Conservation (phyloP, 2,797 vertebrate genomes). For the Onychomys torridus region DNA sequence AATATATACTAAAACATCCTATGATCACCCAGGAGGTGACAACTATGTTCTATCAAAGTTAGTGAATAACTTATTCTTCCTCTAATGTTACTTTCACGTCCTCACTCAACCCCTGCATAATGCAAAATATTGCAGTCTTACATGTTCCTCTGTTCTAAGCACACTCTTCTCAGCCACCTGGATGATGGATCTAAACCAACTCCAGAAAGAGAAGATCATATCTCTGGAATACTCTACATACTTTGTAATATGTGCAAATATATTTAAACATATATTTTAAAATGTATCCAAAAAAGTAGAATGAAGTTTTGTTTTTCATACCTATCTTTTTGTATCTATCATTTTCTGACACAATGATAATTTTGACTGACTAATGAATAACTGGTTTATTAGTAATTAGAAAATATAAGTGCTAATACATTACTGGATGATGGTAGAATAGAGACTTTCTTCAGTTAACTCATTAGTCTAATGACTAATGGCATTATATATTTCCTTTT, state of each 20-base stretch:
- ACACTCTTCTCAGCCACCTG: not conserved
- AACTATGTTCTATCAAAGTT: not conserved
- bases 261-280: not conserved
- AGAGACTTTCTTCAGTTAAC: not conserved
- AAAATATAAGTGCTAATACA: not conserved
- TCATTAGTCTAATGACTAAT: not conserved
- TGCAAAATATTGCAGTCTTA: not conserved
- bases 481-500: not conserved
- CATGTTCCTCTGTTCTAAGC: not conserved
- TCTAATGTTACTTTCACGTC: not conserved
- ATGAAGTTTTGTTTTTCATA: not conserved
- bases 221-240: not conserved
- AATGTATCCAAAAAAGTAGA: not conserved
- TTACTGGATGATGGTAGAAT: not conserved
- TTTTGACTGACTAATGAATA: slow-evolving; percentile 41
- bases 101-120: not conserved
- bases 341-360: not conserved
- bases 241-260: not conserved
- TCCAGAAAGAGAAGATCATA: not conserved
- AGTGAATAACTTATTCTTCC: not conserved
- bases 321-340: not conserved
- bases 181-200: not conserved
- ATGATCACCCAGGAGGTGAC: not conserved
- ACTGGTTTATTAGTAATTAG: not conserved
- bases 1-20: not conserved